These are phyloP conservation scores for Leptopilina boulardi DNA, from an alignment of 1,140 invertebrate genomes.

Conservation along the genomic window DNA sequence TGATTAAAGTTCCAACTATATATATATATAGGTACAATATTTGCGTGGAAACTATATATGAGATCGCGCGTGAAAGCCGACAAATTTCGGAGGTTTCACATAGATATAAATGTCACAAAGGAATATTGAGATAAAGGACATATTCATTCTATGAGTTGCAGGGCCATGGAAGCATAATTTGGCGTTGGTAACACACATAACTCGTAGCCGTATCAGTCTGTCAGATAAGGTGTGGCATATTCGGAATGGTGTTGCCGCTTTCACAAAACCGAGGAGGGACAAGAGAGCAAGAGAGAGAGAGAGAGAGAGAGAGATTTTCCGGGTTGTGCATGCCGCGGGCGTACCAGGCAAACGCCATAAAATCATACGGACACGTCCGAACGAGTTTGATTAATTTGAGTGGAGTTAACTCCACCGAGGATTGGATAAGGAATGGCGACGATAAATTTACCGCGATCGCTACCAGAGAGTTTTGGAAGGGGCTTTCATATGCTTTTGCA, in stretches of 20 bases:
- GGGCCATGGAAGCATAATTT: slow-evolving; percentile 12
- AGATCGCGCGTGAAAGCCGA: background rate
- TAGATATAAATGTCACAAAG: slow-evolving; percentile 17
- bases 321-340: slow-evolving; percentile 24
- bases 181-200: slow-evolving; percentile 29
- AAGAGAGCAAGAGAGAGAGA: background rate
- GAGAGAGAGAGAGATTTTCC: background rate
- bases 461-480: background rate
- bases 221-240: slow-evolving; percentile 31
- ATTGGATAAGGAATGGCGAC: slow-evolving; percentile 20
- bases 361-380: slow-evolving; percentile 32
- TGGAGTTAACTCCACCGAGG: slow-evolving; percentile 4
- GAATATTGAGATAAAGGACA: background rate
- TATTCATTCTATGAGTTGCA: background rate
- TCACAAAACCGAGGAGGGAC: background rate
- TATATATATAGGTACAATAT: too few relatives aligned
- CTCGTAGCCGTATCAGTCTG: slow-evolving; percentile 16
- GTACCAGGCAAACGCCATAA: slow-evolving; percentile 24
- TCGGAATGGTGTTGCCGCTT: slow-evolving; percentile 23
- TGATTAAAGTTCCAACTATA: too few relatives aligned
- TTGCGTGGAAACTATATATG: too few relatives aligned
- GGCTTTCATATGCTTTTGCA: slow-evolving; percentile 21
- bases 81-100: background rate
- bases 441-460: slow-evolving; percentile 25
- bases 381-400: slow-evolving; percentile 30